Conservation (phyloP, 2,888 invertebrate genomes). For the Emesis russula region DNA sequence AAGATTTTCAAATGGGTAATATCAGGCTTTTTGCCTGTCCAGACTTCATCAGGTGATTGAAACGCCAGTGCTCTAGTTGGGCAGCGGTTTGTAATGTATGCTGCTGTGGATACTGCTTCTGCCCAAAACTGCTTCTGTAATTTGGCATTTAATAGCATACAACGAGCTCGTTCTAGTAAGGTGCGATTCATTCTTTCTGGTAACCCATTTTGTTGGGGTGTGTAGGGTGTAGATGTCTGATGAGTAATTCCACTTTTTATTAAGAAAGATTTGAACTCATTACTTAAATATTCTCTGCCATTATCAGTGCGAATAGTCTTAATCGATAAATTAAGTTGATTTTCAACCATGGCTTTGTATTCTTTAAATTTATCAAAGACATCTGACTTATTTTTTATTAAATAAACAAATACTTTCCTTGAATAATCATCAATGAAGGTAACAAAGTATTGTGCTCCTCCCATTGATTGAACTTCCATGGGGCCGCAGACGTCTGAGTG, state of each 20-base stretch:
- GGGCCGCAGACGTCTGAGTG: conserved; percentile 32
- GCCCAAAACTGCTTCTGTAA: conserved; percentile 37
- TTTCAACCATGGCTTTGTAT: not conserved
- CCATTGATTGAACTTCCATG: not conserved
- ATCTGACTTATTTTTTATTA: conserved; percentile 13
- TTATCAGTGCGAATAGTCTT: not conserved
- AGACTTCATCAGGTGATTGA: conserved; percentile 23
- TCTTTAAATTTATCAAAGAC: not conserved
- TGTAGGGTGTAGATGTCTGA: not conserved
- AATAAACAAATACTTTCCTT: conserved; percentile 18
- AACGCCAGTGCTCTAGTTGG: conserved; percentile 51
- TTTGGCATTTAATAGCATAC: too few species aligned
- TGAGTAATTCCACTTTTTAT: not conserved
- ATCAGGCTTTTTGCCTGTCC: conserved; percentile 69
- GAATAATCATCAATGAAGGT: conserved; percentile 21
- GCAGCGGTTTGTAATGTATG: conserved; percentile 34
- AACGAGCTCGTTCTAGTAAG: too few species aligned
- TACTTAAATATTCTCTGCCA: not conserved
- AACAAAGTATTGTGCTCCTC: conserved; percentile 2
- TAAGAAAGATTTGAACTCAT: not conserved
- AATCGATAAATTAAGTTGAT: not conserved
- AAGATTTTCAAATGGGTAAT: conserved; percentile 68
- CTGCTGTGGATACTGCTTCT: conserved; percentile 48
- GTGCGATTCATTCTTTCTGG: too few species aligned
- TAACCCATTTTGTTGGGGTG: not conserved